Conservation (phyloP, 2,797 vertebrate species). For the Carduelis carduelis region DNA sequence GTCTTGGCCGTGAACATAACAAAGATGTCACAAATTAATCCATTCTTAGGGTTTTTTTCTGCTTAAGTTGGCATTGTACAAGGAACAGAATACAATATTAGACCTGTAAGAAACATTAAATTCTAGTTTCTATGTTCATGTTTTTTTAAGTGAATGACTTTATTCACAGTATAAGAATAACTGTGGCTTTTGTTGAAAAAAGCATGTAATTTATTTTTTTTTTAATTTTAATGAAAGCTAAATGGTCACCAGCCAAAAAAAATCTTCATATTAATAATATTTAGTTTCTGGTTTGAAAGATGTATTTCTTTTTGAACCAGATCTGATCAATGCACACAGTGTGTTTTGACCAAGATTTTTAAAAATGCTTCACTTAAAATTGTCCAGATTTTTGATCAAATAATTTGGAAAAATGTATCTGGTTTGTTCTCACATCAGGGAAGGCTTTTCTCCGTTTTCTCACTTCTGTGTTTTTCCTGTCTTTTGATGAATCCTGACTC, state of each 20-base stretch:
- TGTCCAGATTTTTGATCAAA: constrained; percentile 32
- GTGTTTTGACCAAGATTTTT: not conserved
- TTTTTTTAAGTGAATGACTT: not conserved
- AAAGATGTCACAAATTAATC: constrained; percentile 2
- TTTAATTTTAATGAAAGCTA: not conserved
- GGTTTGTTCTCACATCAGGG: not conserved
- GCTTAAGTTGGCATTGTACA: not conserved
- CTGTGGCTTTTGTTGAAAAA: not conserved
- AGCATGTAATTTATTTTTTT: not conserved
- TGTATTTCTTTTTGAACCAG: not conserved
- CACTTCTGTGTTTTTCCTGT: constrained; percentile 29
- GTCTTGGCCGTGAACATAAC: not conserved
- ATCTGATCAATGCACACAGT: not conserved
- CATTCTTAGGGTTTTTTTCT: not conserved
- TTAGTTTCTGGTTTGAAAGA: not conserved
- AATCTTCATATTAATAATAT: not conserved
- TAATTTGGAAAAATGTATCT: constrained; percentile 10
- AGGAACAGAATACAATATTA: not conserved
- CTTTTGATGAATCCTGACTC: not conserved
- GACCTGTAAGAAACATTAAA: not conserved
- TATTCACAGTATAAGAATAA: not conserved
- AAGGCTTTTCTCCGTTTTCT: constrained; percentile 23
- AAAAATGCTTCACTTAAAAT: not conserved
- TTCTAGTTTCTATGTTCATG: not conserved
- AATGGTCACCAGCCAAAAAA: not conserved